Percentiles rank a stretch among this genome's conserved stretches.
Evolutionary conservation across 2,888 invertebrate genomes (phyloP).

Genomic region (Phorcus lineatus): DNA sequence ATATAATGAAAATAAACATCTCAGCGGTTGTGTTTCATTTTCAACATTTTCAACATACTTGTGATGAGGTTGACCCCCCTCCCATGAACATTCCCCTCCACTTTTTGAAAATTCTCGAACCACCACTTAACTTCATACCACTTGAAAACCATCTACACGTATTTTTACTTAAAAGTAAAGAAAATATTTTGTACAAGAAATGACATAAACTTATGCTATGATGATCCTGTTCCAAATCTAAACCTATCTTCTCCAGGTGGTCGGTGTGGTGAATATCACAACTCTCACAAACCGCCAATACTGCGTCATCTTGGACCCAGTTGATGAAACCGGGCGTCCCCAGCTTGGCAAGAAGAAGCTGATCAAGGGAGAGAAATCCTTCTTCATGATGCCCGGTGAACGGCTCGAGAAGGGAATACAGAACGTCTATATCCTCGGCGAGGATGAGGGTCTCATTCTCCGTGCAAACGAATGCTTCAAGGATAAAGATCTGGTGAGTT

Average conservation of each 20-base stretch:
- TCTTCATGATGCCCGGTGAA: conserved; percentile 78
- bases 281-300: conserved; percentile 77
- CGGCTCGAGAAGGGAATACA: conserved; percentile 77
- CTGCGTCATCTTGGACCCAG: conserved; percentile 77
- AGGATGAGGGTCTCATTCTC: conserved; percentile 77
- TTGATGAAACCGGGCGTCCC: conserved; percentile 72
- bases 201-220: too few species aligned
- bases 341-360: conserved; percentile 77
- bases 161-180: too few species aligned
- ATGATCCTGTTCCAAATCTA: too few species aligned
- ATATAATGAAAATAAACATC: too few species aligned
- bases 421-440: conserved; percentile 76
- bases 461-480: conserved; percentile 75
- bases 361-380: conserved; percentile 77
- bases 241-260: conserved; percentile 62
- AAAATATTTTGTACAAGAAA: too few species aligned
- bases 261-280: conserved; percentile 76
- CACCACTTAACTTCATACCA: too few species aligned
- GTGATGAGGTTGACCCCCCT: too few species aligned
- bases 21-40: too few species aligned
- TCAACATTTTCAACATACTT: too few species aligned
- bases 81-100: too few species aligned
- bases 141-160: too few species aligned
- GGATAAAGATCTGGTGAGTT: conserved; percentile 45
- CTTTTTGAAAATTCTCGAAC: too few species aligned